Conservation (phyloP, 2,888 invertebrate genomes). For the Operophtera brumata region DNA sequence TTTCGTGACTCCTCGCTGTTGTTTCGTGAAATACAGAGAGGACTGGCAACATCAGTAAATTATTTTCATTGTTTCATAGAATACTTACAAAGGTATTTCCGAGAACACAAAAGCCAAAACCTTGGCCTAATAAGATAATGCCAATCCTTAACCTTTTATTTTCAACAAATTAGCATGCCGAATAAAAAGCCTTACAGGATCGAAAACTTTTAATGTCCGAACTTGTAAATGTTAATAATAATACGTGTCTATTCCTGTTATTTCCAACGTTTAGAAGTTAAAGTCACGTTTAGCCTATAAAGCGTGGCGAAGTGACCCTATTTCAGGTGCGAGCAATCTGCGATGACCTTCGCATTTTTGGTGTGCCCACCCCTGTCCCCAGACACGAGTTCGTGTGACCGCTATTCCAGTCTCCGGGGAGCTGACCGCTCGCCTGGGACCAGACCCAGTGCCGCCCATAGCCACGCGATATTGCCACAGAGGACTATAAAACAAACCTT, state of each 20-base stretch:
- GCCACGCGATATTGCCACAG: slow-evolving; percentile 57
- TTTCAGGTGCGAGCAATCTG: slow-evolving; percentile 69
- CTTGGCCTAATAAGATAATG: slow-evolving; percentile 35
- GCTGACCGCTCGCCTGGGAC: slow-evolving; percentile 53
- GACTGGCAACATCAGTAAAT: slow-evolving; percentile 24
- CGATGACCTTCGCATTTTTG: slow-evolving; percentile 71
- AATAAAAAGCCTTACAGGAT: slow-evolving; percentile 23
- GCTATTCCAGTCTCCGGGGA: slow-evolving; percentile 61
- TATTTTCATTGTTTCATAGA: slow-evolving; percentile 21
- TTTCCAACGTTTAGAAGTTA: slow-evolving; percentile 58
- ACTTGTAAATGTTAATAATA: slow-evolving; percentile 5
- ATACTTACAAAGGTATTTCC: slow-evolving; percentile 21
- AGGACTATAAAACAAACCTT: slow-evolving; percentile 58
- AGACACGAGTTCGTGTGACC: slow-evolving; percentile 61
- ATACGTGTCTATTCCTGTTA: slow-evolving; percentile 17
- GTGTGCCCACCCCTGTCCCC: slow-evolving; percentile 59
- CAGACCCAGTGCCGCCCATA: slow-evolving; percentile 51
- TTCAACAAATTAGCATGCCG: slow-evolving; percentile 31
- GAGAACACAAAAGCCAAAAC: slow-evolving; percentile 20
- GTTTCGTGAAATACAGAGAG: slow-evolving; percentile 22
- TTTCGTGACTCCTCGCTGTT: slow-evolving; percentile 28
- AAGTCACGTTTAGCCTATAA: slow-evolving; percentile 67
- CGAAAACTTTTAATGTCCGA: slow-evolving; percentile 24
- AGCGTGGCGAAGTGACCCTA: slow-evolving; percentile 66
- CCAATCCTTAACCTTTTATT: slow-evolving; percentile 34